Conservation (phyloP, 2,113 vertebrate species). For the Microcebus murinus region DNA sequence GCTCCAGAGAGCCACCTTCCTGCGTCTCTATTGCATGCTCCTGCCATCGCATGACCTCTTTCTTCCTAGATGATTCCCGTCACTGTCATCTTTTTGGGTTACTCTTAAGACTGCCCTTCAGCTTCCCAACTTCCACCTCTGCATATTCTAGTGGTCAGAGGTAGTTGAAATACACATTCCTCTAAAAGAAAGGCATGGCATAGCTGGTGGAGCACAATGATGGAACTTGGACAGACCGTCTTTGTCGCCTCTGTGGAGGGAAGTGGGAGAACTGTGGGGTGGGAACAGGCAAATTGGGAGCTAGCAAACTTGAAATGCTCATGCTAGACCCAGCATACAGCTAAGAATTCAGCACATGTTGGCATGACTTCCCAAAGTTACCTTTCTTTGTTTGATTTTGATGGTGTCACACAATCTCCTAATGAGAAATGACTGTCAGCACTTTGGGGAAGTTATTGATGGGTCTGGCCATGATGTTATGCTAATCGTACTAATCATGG, state of each 20-base stretch:
- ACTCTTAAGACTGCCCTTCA: neutral
- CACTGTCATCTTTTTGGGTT: neutral
- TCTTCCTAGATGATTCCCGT: neutral
- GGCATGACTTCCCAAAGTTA: neutral
- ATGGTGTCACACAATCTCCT: neutral
- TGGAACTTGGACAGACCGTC: neutral
- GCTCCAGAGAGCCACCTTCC: neutral
- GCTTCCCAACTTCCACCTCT: rapidly evolving
- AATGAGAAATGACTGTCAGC: neutral
- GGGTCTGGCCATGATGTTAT: neutral
- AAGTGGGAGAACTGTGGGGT: too few relatives aligned
- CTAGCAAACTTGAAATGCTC: neutral
- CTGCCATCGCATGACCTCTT: neutral
- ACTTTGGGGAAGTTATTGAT: neutral
- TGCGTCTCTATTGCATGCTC: rapidly evolving
- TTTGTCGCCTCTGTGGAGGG: neutral
- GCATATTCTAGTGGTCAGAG: neutral
- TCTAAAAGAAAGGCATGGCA: neutral
- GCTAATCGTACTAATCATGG: rapidly evolving
- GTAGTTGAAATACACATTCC: neutral
- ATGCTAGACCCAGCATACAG: neutral
- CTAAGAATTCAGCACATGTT: neutral
- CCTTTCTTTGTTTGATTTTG: neutral
- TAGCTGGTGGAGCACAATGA: neutral
- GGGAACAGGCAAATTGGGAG: rapidly evolving